Base-by-base conservation (phyloP, 1,140 invertebrate species). In the Bradysia coprophila region DNA sequence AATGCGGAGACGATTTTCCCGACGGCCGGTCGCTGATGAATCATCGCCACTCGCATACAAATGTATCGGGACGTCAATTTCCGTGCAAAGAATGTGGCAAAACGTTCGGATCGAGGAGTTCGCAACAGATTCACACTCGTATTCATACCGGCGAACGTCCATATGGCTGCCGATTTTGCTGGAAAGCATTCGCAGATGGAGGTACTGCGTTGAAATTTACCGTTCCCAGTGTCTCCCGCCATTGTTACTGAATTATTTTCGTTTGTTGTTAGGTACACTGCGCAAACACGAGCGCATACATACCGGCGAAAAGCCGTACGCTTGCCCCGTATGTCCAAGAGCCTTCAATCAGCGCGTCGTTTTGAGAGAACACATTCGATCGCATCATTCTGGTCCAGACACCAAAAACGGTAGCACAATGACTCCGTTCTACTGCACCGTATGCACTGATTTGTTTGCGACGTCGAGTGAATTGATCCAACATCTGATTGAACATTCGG, bases 211-310 rank as follows among this genome's bases (percentile, higher is more conserved):
- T n/a, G n/a, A n/a, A n/a, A n/a, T n/a, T n/a, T n/a, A n/a, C n/a
- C n/a, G n/a, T n/a, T n/a, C n/a, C n/a, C n/a, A n/a, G n/a, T n/a
- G n/a, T n/a, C n/a, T n/a, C n/a, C n/a, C n/a, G n/a, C n/a, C n/a
- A n/a, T n/a, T n/a, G n/a, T n/a, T n/a, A n/a, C n/a, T n/a, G n/a
- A n/a, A n/a, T n/a, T n/a, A n/a, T n/a, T n/a, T n/a, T n/a, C n/a
- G n/a, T n/a, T n/a, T n/a, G n/a, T n/a, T n/a, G n/a, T n/a, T n/a
- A n/a, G n/a, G n/a, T n/a, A 99, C 97, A 39, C 64, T 98, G 32
- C 76, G 92, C 10, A 88, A 97, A 53, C 95, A 98, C 61, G 96
- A 98, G 55, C 76, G 97, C 44, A 98, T 96, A 33, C 94, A 98
- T 54, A 94, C 91, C 1, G 83, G 88, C 10, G 87, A 91, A 53